phyloP scores from a whole-genome alignment of 2,113 vertebrate species.

The Acanthochromis polyacanthus region DNA sequence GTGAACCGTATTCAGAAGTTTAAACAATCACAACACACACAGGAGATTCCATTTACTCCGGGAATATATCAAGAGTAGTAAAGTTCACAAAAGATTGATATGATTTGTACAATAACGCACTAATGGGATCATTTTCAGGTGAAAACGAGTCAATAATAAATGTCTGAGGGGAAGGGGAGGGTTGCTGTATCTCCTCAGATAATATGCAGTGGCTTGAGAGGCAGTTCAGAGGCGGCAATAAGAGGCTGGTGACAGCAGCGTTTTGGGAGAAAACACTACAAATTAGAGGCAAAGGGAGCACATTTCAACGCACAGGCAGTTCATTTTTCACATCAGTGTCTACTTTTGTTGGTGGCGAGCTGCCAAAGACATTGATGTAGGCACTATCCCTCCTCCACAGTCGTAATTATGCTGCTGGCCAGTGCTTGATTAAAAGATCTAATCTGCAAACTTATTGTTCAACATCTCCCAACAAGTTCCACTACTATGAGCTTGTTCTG shows the following conservation, averaged over 20 bases:
- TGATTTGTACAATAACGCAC: conserved; percentile 62
- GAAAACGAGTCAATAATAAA: conserved; percentile 70
- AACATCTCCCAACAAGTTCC: conserved; percentile 69
- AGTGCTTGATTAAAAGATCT: conserved; percentile 79
- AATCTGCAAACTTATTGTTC: conserved; percentile 75
- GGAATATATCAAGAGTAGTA: conserved; percentile 36
- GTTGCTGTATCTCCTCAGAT: conserved; percentile 40
- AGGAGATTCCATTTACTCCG: conserved; percentile 23
- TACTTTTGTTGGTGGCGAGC: conserved; percentile 66
- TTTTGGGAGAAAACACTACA: conserved; percentile 55
- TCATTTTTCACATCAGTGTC: conserved; percentile 77
- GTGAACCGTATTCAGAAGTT: conserved; percentile 29
- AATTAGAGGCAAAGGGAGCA: conserved; percentile 59
- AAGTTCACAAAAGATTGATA: conserved; percentile 65
- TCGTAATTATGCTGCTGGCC: conserved; percentile 73
- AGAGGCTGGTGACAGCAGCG: conserved; percentile 47
- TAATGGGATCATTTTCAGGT: conserved; percentile 68
- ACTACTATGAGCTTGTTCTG: conserved; percentile 52
- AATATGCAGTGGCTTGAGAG: conserved; percentile 33
- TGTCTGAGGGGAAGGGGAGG: conserved; percentile 41
- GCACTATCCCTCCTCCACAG: conserved; percentile 69
- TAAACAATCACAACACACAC: conserved; percentile 13
- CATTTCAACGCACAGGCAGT: conserved; percentile 61
- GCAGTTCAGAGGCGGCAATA: conserved; percentile 34
- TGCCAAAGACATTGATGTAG: conserved; percentile 75